Conservation (phyloP, 2,113 vertebrate species). For the Bubo blakistoni region DNA sequence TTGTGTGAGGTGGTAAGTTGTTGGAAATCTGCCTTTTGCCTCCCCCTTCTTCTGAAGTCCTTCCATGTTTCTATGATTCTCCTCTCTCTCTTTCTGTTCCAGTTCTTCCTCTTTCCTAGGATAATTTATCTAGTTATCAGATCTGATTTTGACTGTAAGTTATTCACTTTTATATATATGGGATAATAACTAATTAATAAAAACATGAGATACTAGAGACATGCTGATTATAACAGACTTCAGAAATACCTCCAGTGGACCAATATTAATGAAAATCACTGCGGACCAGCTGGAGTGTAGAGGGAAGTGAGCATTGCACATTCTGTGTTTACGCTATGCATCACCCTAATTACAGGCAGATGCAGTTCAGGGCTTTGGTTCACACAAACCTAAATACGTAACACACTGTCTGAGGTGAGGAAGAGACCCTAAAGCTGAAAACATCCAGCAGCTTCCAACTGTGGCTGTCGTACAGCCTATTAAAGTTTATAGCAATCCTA, state of each 20-base stretch:
- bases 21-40: background rate
- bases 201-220: background rate
- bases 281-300: background rate
- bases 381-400: background rate
- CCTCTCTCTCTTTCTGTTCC: background rate
- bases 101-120: background rate
- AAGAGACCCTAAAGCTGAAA: background rate
- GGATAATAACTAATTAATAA: background rate
- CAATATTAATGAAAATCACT: background rate
- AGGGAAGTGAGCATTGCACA: accelerated
- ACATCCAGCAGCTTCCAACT: background rate
- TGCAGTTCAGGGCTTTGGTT: background rate
- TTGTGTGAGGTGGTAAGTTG: background rate
- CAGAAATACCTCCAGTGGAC: background rate
- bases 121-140: background rate
- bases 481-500: background rate
- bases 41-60: background rate
- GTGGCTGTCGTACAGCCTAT: background rate
- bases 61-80: background rate
- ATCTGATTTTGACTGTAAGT: background rate
- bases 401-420: background rate
- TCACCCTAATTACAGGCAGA: background rate
- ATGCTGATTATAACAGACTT: background rate
- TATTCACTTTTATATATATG: background rate
- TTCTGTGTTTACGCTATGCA: background rate